These are phyloP conservation scores for Hetaerina titia DNA, from an alignment of 2,888 invertebrate species.

Conservation along the genomic window DNA sequence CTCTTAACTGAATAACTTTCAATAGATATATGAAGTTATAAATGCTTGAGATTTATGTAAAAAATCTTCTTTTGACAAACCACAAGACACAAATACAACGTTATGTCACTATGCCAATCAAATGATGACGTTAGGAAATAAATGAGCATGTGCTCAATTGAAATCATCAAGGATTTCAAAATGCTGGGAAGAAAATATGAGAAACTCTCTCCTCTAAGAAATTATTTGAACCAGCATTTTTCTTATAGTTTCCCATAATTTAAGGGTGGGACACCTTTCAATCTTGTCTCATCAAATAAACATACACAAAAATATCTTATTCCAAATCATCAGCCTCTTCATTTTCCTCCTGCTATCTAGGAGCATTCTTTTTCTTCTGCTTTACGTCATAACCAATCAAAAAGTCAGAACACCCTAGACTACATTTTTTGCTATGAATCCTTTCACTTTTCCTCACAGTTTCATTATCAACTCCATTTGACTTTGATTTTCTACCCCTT, in stretches of 20 bases:
- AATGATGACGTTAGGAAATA: conserved; percentile 4
- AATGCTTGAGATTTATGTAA: conserved; percentile 22
- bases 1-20: conserved; percentile 56
- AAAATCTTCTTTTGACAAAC: conserved; percentile 28
- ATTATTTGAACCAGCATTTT: background rate
- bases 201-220: conserved; percentile 14
- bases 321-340: background rate
- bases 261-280: background rate
- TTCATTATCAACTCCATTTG: conserved; percentile 21
- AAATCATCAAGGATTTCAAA: conserved; percentile 14
- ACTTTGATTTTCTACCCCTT: conserved; percentile 41
- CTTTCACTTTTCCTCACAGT: conserved; percentile 36
- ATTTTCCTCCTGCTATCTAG: conserved; percentile 19
- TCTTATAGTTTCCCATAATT: background rate
- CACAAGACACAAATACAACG: background rate
- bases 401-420: conserved; percentile 20
- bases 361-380: conserved; percentile 30
- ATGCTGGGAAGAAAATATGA: conserved; percentile 44
- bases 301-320: conserved; percentile 34
- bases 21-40: conserved; percentile 55
- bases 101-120: conserved; percentile 19
- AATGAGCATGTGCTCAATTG: conserved; percentile 4
- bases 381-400: conserved; percentile 30
- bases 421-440: conserved; percentile 11
- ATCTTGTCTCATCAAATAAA: background rate